A percentile compares a stretch with the other conserved stretches of the same genome.
Evolutionary conservation across 2,113 vertebrate genomes (phyloP).

Genomic region (Scartelaos histophorus): DNA sequence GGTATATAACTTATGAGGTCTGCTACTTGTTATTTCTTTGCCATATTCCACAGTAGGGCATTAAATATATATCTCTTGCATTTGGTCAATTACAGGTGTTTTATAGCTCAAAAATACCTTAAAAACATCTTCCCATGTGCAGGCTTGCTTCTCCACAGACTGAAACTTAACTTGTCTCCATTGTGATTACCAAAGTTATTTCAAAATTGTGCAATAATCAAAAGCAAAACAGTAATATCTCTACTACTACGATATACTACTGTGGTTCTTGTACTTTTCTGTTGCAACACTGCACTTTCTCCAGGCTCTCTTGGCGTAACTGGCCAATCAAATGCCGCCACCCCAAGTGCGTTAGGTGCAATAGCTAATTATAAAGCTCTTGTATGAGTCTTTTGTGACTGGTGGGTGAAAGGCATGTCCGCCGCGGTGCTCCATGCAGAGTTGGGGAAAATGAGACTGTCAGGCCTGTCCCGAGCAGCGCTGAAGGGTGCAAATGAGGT

Average conservation of each 20-base stretch:
- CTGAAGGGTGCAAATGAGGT: constrained; percentile 78
- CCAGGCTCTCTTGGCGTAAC: background rate
- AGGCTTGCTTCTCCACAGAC: no score
- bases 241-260: background rate
- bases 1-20: no score
- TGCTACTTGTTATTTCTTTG: no score
- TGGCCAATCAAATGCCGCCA: background rate
- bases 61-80: no score
- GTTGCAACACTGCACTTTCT: background rate
- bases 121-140: no score
- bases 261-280: background rate
- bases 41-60: no score
- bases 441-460: constrained; percentile 75
- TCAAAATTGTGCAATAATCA: no score
- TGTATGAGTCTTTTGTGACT: constrained; percentile 45
- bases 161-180: no score
- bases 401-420: constrained; percentile 53
- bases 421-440: constrained; percentile 66
- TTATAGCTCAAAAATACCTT: no score
- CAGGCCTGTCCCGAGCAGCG: constrained; percentile 64
- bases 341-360: background rate
- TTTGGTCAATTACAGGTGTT: no score
- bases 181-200: no score
- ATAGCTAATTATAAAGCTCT: constrained; percentile 78
- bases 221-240: no score